A percentile compares a stretch with the other conserved stretches of the same genome.
Evolutionary conservation across 2,113 vertebrate species (phyloP).

Genomic region (Steatornis caripensis): DNA sequence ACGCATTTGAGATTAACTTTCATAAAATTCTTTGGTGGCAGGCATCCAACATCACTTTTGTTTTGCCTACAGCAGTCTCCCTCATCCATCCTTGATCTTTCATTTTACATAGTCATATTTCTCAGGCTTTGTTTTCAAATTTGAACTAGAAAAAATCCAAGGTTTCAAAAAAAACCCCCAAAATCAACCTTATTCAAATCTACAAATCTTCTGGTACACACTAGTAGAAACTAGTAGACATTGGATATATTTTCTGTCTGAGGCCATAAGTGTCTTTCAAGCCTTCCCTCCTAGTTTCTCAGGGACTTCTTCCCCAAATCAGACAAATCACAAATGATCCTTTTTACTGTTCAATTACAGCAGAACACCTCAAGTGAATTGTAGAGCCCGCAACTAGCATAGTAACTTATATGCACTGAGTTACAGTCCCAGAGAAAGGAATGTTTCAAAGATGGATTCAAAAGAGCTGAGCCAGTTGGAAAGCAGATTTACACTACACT

Average conservation of each 20-base stretch:
- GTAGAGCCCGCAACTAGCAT: neutral
- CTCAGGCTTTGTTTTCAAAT: neutral
- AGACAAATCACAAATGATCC: neutral
- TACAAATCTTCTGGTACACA: neutral
- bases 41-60: neutral
- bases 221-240: neutral
- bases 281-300: neutral
- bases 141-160: neutral
- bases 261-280: neutral
- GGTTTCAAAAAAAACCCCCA: neutral
- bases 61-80: neutral
- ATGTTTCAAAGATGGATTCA: neutral
- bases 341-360: neutral
- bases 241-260: neutral
- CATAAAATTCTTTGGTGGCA: neutral
- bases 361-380: neutral
- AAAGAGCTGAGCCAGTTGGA: neutral
- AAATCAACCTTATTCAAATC: neutral
- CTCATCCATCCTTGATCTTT: neutral
- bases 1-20: neutral
- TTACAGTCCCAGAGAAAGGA: neutral
- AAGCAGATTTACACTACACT: neutral
- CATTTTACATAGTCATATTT: neutral
- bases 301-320: neutral
- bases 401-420: neutral